phyloP scores from a whole-genome alignment of 2,888 invertebrate species.

The Cheilosia soror region DNA sequence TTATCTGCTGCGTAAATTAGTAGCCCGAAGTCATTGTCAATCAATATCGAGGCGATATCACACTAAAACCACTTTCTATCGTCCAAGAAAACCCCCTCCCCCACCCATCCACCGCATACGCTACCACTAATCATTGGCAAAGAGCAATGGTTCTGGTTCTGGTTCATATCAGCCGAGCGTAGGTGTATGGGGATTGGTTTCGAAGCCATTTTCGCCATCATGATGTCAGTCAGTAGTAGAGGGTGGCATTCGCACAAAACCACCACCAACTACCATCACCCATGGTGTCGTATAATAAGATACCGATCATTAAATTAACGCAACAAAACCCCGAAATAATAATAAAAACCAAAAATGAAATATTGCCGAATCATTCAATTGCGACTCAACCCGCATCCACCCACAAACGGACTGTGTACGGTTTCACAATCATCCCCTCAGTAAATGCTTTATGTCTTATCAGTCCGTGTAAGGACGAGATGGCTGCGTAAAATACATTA shows the following conservation, averaged over 20 bases:
- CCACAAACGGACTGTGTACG: slow-evolving; percentile 4
- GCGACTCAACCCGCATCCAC: neutral
- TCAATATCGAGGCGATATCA: slow-evolving; percentile 52
- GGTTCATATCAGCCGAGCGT: neutral
- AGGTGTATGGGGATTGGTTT: slow-evolving; percentile 1
- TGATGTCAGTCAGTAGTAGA: neutral
- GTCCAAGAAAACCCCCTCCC: neutral
- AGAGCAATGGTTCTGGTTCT: slow-evolving; percentile 36
- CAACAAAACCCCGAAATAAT: slow-evolving; percentile 72
- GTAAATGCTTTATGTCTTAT: slow-evolving; percentile 73
- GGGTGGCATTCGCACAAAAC: neutral
- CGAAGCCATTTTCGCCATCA: slow-evolving; percentile 26
- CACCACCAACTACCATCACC: neutral
- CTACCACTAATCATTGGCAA: slow-evolving; percentile 48
- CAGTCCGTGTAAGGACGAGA: slow-evolving; percentile 54
- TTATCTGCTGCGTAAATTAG: slow-evolving; percentile 58
- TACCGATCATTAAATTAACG: slow-evolving; percentile 74
- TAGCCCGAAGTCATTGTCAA: slow-evolving; percentile 52
- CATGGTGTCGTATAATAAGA: slow-evolving; percentile 57
- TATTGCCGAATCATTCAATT: slow-evolving; percentile 74
- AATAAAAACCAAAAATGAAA: slow-evolving; percentile 72
- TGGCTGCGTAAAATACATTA: slow-evolving; percentile 35
- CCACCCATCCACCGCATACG: neutral
- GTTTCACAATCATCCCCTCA: slow-evolving; percentile 56
- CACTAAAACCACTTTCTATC: slow-evolving; percentile 37